Base-by-base conservation (phyloP, 2,113 vertebrate genomes). In the Morone saxatilis region DNA sequence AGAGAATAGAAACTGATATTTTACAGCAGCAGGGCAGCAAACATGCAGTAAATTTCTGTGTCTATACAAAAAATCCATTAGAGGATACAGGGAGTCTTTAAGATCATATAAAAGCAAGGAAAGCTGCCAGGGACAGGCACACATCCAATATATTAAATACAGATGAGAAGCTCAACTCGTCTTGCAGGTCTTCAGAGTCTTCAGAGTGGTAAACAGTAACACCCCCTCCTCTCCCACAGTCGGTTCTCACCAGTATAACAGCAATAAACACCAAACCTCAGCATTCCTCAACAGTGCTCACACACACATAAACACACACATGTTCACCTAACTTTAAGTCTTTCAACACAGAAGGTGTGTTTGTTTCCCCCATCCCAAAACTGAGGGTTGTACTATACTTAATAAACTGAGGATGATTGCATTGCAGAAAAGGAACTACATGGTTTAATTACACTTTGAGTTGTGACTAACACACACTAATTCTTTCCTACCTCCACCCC, bases 251-350 rank as follows among this genome's bases (percentile, higher is more conserved):
- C 72, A 86, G 87, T 80, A 47, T 51, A 92, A 80, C 79, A 59
- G 85, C 88, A 89, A 89, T 86, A 89, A 91, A 93, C 88, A 90
- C 84, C 50, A 85, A 91, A 88, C 81, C 81, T 90, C 91, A 88
- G 86, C 89, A 92, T 91, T 93, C 86, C 90, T 89, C 63, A 17
- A 69, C 71, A 79, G 51, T 16, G 38, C 84, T 74, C 67, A 79
- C 80, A 71, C 80, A 86, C 80, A 76, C 40, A 76, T 31, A 66
- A 54, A 70, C 56, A 54, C 31, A 86, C 65, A 60, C 43, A 62
- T 16, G 8, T 19, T 50, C 50, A 81, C 43, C 59, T 71, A 45
- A 74, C 38, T 40, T 62, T 22, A 71, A 62, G 54, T 84, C 65
- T 43, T 40, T 80, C 36, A 65, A 48, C 60, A 75, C 36, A 59